phyloP scores from a whole-genome alignment of 1,140 invertebrate species.

The Schlechtendalia chinensis region DNA sequence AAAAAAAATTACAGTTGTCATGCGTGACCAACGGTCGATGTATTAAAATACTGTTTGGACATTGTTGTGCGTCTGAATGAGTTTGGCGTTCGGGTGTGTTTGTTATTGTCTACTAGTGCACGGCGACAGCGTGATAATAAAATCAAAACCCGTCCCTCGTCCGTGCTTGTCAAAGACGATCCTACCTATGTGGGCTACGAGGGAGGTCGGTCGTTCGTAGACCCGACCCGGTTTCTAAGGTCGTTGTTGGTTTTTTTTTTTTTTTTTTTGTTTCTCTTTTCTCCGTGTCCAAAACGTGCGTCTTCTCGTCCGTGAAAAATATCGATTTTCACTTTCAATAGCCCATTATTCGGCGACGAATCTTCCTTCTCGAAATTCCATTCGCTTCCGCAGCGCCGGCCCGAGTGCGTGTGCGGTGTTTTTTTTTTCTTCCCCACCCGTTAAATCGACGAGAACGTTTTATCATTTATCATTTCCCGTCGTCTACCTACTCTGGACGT shows the following conservation, averaged over 20 bases:
- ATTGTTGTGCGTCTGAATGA: neutral
- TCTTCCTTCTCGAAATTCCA: constrained; percentile 11
- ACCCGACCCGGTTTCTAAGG: neutral
- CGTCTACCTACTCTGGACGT: neutral
- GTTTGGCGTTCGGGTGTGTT: neutral
- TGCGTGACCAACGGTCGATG: neutral
- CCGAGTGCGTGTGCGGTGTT: too few relatives aligned
- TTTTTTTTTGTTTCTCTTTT: too few relatives aligned
- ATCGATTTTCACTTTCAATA: constrained; percentile 46
- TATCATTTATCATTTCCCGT: constrained; percentile 25
- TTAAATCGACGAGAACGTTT: constrained; percentile 1
- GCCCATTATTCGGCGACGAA: neutral
- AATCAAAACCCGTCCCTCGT: constrained; percentile 28
- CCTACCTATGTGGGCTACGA: neutral
- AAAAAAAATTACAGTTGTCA: neutral
- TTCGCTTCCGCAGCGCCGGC: constrained; percentile 7
- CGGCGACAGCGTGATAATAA: neutral
- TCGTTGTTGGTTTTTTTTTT: constrained; percentile 11
- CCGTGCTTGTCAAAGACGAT: constrained; percentile 21
- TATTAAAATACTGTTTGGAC: neutral
- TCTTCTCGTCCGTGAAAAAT: constrained; percentile 17
- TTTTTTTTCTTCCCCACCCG: too few relatives aligned
- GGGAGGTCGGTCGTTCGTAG: constrained; percentile 40
- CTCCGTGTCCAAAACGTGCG: neutral
- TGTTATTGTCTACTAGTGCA: neutral